phyloP scores from a whole-genome alignment of 2,888 invertebrate genomes.

The Ellobium chinense region DNA sequence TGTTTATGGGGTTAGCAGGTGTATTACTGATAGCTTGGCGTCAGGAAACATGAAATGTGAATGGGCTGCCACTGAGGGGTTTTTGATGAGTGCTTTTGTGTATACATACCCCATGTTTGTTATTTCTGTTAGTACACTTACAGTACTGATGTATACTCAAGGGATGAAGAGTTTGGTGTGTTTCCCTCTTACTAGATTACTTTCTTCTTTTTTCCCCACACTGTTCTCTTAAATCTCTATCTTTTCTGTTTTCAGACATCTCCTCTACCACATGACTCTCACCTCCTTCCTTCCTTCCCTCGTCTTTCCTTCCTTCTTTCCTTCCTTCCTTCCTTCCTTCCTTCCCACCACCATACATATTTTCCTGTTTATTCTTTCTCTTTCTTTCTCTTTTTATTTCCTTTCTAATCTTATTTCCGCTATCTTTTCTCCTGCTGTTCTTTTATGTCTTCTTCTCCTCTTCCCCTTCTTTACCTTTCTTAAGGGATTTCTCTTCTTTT shows the following conservation, averaged over 20 bases:
- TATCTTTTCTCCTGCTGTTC: conserved; percentile 2
- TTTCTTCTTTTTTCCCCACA: background rate
- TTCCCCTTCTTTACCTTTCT: background rate
- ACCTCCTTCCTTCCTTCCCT: background rate
- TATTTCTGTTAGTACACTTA: no score
- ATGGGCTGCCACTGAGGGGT: no score
- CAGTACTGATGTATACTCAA: no score
- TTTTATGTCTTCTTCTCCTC: background rate
- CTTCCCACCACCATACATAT: background rate
- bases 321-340: background rate
- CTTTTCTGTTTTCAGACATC: background rate
- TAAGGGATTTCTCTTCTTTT: no score
- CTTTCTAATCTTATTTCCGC: background rate
- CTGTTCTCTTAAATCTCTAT: background rate
- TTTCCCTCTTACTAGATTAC: no score
- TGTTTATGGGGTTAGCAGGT: no score
- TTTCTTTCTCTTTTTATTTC: conserved; percentile 36
- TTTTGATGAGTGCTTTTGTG: no score
- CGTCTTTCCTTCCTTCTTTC: background rate
- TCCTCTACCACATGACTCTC: background rate
- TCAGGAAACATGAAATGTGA: no score
- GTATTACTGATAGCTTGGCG: no score
- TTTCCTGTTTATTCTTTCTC: conserved; percentile 31
- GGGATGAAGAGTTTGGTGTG: no score
- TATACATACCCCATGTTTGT: no score